phyloP scores from a whole-genome alignment of 2,113 vertebrate genomes.

The Leptobrachium ailaonicum region DNA sequence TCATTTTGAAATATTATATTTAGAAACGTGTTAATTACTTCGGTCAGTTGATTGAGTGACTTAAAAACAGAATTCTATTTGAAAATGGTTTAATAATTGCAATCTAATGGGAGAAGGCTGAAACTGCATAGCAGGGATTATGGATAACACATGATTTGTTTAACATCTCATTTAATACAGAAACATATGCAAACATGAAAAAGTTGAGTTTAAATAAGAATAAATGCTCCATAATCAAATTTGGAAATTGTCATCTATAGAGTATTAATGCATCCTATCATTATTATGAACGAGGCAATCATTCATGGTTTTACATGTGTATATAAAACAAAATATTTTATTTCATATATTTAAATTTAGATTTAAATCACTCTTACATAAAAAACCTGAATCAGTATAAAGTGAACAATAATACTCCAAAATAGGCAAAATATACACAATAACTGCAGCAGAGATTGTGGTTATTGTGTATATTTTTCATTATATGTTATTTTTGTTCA shows the following conservation, averaged over 20 bases:
- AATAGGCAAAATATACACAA: too few relatives aligned
- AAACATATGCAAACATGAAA: constrained; percentile 34
- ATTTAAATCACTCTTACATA: too few relatives aligned
- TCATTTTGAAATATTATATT: constrained; percentile 2
- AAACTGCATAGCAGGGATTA: background rate
- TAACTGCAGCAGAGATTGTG: too few relatives aligned
- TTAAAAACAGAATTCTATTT: constrained; percentile 11
- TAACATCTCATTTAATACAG: constrained; percentile 40
- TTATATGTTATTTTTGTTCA: too few relatives aligned
- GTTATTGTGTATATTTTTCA: too few relatives aligned
- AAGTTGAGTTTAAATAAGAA: constrained; percentile 39
- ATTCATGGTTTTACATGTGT: constrained; percentile 34
- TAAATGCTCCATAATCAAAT: constrained; percentile 37
- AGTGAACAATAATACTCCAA: too few relatives aligned
- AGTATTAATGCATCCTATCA: constrained; percentile 36
- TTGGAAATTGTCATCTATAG: constrained; percentile 9
- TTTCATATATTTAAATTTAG: too few relatives aligned
- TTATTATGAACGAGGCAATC: constrained; percentile 23
- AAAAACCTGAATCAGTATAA: too few relatives aligned
- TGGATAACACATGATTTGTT: constrained; percentile 41
- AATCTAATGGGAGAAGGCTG: background rate
- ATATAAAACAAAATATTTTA: background rate
- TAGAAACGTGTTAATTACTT: constrained; percentile 18
- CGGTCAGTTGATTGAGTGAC: constrained; percentile 4
- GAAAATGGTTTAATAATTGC: constrained; percentile 4